Percentiles rank a stretch among this genome's conserved stretches.
Evolutionary conservation across 1,140 invertebrate species (phyloP).

Genomic region (Leptonema lineaticorne): DNA sequence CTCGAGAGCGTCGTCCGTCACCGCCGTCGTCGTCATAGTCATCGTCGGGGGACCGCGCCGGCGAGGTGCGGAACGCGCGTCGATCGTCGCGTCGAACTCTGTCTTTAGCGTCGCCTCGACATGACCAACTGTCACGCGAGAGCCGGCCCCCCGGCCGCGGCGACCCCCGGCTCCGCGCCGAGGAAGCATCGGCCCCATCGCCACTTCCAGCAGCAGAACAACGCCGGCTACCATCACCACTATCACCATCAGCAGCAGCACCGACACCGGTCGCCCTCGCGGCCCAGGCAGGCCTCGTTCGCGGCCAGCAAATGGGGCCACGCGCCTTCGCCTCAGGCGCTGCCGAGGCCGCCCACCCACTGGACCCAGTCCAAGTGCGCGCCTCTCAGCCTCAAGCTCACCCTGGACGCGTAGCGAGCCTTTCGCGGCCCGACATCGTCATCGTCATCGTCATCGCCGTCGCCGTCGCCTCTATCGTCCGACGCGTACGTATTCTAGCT

Average conservation of each 20-base stretch:
- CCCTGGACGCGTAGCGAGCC: slow-evolving; percentile 17
- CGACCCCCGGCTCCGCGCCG: background rate
- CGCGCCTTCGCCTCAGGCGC: slow-evolving; percentile 50
- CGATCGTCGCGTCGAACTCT: background rate
- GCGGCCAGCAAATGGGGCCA: slow-evolving; percentile 55
- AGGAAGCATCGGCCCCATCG: background rate
- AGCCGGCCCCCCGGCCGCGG: slow-evolving; percentile 24
- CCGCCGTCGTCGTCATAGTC: background rate
- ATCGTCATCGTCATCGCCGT: background rate
- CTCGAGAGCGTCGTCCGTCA: slow-evolving; percentile 7
- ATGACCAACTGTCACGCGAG: slow-evolving; percentile 39
- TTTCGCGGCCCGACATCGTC: slow-evolving; percentile 40
- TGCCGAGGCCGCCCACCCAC: slow-evolving; percentile 54
- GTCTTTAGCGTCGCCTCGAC: slow-evolving; percentile 1
- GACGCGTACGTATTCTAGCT: background rate
- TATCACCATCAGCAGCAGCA: slow-evolving; percentile 16
- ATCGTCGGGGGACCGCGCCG: background rate
- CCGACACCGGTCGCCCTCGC: slow-evolving; percentile 23
- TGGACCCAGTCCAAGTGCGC: slow-evolving; percentile 48
- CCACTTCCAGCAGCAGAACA: background rate
- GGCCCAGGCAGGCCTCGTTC: slow-evolving; percentile 43
- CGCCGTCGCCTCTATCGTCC: background rate
- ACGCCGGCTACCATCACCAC: background rate
- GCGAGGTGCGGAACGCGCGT: background rate
- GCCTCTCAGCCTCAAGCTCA: slow-evolving; percentile 8